phyloP scores from a whole-genome alignment of 2,797 vertebrate genomes.

The Lepus oiostolus region DNA sequence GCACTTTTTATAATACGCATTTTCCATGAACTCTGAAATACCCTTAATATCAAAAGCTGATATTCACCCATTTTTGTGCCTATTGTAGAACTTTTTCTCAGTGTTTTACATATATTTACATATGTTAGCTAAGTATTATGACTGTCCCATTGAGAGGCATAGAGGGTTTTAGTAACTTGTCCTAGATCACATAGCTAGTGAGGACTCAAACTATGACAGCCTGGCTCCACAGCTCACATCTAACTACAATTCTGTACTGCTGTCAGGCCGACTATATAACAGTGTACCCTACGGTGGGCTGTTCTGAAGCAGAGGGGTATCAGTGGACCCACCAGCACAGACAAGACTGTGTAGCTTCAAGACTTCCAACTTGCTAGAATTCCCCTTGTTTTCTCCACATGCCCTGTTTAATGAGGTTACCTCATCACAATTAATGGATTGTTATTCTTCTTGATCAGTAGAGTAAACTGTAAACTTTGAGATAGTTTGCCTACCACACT shows the following conservation, averaged over 20 bases:
- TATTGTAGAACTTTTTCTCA: neutral
- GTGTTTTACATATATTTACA: neutral
- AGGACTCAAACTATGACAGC: neutral
- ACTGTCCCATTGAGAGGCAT: constrained; percentile 10
- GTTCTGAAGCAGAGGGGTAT: constrained; percentile 14
- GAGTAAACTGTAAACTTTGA: constrained; percentile 63
- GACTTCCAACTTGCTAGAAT: constrained; percentile 53
- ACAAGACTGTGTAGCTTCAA: constrained; percentile 43
- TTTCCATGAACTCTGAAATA: no score
- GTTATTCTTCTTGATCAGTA: constrained; percentile 63
- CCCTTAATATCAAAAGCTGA: neutral
- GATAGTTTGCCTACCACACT: constrained; percentile 69
- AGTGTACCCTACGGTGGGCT: neutral
- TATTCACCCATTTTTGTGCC: neutral
- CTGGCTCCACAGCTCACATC: neutral
- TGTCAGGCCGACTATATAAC: neutral
- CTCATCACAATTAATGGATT: constrained; percentile 76
- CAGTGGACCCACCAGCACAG: neutral
- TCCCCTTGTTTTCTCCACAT: constrained; percentile 59
- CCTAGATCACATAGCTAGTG: neutral
- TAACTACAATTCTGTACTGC: neutral
- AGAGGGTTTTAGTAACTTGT: constrained; percentile 44
- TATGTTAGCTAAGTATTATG: constrained; percentile 10
- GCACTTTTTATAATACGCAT: no score
- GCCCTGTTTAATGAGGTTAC: constrained; percentile 63